phyloP scores from a whole-genome alignment of 2,888 invertebrate species.

The Epinotia nisella region DNA sequence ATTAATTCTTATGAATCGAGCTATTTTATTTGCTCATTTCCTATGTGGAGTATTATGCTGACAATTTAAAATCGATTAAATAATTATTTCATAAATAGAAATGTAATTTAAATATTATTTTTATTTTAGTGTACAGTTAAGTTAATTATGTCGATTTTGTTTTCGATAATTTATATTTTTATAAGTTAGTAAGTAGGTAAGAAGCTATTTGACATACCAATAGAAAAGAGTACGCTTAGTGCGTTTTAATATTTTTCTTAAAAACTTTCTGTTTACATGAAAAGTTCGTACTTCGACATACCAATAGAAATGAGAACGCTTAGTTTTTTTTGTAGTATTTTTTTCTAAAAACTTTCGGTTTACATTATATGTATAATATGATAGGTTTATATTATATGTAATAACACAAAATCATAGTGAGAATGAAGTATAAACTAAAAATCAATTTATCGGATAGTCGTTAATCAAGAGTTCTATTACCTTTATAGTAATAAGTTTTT shows the following conservation, averaged over 20 bases:
- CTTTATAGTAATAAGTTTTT: background rate
- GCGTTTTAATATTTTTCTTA: background rate
- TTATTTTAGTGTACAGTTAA: slow-evolving; percentile 4
- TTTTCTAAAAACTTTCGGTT: background rate
- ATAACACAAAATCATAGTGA: too few relatives aligned
- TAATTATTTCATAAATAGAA: background rate
- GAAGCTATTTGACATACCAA: background rate
- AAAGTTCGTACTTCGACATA: background rate
- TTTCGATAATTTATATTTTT: background rate
- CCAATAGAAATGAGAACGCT: background rate
- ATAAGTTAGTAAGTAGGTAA: background rate
- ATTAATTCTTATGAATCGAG: background rate
- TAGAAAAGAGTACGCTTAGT: background rate
- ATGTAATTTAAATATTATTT: background rate
- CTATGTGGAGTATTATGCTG: background rate
- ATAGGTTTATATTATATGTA: background rate
- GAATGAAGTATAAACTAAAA: background rate
- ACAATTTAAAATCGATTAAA: background rate
- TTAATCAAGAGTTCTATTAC: too few relatives aligned
- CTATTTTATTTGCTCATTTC: background rate
- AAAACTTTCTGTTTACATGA: too few relatives aligned
- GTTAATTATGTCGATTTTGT: slow-evolving; percentile 3
- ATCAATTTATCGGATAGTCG: too few relatives aligned
- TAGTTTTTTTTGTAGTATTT: background rate
- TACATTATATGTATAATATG: too few relatives aligned